A percentile compares a stretch with the other conserved stretches of the same genome.
These are phyloP conservation scores for Lutjanus argentimaculatus DNA, from an alignment of 2,797 vertebrate species.

Conservation along the genomic window DNA sequence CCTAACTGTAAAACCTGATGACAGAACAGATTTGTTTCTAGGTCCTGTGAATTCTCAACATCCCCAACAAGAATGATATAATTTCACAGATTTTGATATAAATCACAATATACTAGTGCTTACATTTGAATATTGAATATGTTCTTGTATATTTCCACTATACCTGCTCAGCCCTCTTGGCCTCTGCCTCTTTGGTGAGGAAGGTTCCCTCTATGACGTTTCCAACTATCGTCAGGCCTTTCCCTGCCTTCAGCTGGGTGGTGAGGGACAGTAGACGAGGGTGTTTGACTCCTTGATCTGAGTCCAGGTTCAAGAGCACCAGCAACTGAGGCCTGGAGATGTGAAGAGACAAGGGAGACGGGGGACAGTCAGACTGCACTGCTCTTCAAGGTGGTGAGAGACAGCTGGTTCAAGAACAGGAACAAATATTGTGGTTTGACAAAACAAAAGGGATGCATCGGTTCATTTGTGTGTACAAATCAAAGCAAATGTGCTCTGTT, in stretches of 20 bases:
- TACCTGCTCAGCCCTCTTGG: conserved; percentile 93
- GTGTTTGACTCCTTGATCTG: conserved; percentile 90
- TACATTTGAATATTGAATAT: not conserved
- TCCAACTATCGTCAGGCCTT: conserved; percentile 95
- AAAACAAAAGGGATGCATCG: not conserved
- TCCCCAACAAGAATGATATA: not conserved
- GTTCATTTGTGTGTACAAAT: not conserved
- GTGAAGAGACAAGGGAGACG: not conserved
- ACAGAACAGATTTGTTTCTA: not conserved
- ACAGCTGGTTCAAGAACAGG: not conserved
- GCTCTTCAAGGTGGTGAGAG: not conserved
- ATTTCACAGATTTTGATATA: not conserved
- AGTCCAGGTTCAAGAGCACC: conserved; percentile 92
- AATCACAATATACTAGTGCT: not conserved
- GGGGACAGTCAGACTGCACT: not conserved
- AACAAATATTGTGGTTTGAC: not conserved
- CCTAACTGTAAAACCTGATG: not conserved
- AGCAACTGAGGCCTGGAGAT: conserved; percentile 91
- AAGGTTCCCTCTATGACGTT: conserved; percentile 93
- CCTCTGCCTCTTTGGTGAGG: conserved; percentile 90
- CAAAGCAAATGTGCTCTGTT: not conserved
- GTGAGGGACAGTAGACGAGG: conserved; percentile 93
- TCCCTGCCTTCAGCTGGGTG: conserved; percentile 95
- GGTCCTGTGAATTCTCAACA: not conserved
- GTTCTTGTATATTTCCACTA: not conserved